A percentile compares a stretch with the other conserved stretches of the same genome.
Evolutionary conservation across 2,888 invertebrate species (phyloP).

Genomic region (Cephus runcator): DNA sequence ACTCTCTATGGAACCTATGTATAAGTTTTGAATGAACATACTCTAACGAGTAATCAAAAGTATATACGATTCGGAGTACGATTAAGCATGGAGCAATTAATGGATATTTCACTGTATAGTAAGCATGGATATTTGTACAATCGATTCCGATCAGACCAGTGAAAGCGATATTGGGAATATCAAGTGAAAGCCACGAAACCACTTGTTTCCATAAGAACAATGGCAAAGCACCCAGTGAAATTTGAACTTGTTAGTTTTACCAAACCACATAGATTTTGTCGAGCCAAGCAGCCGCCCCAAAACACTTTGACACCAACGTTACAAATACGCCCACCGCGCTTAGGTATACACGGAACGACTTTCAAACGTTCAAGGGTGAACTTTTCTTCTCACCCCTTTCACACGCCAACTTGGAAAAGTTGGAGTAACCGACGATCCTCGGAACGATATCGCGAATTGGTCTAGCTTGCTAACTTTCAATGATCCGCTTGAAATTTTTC

Average conservation of each 20-base stretch:
- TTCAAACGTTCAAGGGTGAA: background rate
- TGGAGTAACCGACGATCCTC: background rate
- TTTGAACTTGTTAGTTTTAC: background rate
- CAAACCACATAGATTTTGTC: background rate
- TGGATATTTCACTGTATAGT: background rate
- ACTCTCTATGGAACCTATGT: background rate
- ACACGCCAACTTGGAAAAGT: background rate
- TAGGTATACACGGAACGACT: background rate
- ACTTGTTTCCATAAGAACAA: background rate
- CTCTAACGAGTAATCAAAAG: background rate
- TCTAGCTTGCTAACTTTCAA: background rate
- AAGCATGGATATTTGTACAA: background rate
- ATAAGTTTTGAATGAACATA: background rate
- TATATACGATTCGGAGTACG: no score
- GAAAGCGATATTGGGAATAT: background rate
- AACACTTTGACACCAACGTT: background rate
- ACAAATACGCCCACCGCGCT: background rate
- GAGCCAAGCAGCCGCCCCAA: background rate
- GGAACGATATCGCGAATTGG: background rate
- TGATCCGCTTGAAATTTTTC: background rate
- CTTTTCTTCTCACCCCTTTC: background rate
- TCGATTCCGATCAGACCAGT: background rate
- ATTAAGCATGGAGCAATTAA: background rate
- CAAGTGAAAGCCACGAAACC: background rate
- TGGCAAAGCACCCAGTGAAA: background rate